These are phyloP conservation scores for Clarias magur DNA, from an alignment of 2,113 vertebrate species.

Conservation along the genomic window DNA sequence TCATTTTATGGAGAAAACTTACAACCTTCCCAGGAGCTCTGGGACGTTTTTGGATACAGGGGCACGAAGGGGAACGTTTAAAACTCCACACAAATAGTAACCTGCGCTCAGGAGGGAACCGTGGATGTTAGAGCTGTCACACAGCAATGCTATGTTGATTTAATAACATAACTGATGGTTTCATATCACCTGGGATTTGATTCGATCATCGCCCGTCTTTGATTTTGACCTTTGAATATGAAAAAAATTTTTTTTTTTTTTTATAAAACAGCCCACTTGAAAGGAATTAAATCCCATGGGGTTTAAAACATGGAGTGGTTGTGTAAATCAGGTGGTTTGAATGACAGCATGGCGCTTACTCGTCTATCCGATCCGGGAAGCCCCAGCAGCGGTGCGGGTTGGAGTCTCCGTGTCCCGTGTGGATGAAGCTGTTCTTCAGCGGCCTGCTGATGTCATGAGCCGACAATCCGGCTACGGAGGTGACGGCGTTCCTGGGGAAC, in stretches of 20 bases:
- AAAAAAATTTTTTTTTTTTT: background rate
- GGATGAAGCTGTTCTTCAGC: constrained; percentile 98
- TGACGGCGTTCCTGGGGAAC: constrained; percentile 95
- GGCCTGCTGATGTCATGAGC: constrained; percentile 98
- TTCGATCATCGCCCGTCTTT: background rate
- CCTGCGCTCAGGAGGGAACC: background rate
- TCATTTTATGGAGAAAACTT: too few species aligned
- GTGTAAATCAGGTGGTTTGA: background rate
- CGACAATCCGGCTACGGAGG: constrained; percentile 90
- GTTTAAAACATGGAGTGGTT: background rate
- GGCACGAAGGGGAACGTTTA: background rate
- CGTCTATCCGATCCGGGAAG: constrained; percentile 93
- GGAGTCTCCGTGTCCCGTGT: constrained; percentile 96
- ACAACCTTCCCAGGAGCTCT: too few species aligned
- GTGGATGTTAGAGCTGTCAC: background rate
- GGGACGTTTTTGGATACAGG: background rate
- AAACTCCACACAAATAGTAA: background rate
- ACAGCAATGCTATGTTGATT: background rate
- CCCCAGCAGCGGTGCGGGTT: constrained; percentile 96
- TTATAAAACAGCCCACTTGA: background rate
- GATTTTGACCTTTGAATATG: background rate
- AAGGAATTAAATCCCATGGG: background rate
- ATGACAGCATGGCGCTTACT: constrained; percentile 71
- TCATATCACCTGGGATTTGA: background rate
- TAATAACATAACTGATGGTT: background rate